A percentile compares a stretch with the other conserved stretches of the same genome.
phyloP scores from a whole-genome alignment of 2,888 invertebrate species.

The Sminthurinus aureus region DNA sequence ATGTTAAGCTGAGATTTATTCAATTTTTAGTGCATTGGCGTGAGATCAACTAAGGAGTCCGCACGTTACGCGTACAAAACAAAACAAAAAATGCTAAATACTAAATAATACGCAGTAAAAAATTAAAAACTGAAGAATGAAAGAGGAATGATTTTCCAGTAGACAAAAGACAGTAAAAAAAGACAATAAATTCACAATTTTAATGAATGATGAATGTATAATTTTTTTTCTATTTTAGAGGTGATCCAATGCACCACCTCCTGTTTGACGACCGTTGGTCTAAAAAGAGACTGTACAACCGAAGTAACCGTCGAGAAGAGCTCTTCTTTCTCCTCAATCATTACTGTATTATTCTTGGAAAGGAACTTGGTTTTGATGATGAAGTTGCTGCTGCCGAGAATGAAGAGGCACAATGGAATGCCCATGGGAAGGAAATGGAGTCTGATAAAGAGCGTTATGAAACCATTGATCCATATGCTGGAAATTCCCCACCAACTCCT shows the following conservation, averaged over 20 bases:
- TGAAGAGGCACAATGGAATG: neutral
- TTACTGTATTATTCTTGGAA: constrained; percentile 34
- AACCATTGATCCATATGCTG: constrained; percentile 3
- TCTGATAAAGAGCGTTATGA: constrained; percentile 24
- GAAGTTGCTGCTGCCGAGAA: constrained; percentile 21
- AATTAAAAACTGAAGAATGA: too few species aligned
- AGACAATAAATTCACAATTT: neutral
- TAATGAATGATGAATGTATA: neutral
- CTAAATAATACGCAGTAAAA: too few species aligned
- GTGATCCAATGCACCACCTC: constrained; percentile 40
- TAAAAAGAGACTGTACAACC: constrained; percentile 22
- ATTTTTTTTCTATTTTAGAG: constrained; percentile 12
- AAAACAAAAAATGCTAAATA: neutral
- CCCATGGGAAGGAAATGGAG: constrained; percentile 16
- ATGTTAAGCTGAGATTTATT: too few species aligned
- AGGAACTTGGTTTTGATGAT: constrained; percentile 37
- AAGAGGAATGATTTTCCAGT: too few species aligned
- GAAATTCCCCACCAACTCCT: constrained; percentile 32
- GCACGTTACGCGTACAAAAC: constrained; percentile 20
- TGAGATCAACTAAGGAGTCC: constrained; percentile 36
- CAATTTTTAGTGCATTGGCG: constrained; percentile 34
- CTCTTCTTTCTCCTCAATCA: constrained; percentile 39
- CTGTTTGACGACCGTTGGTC: constrained; percentile 35
- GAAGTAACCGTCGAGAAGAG: constrained; percentile 36
- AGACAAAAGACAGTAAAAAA: neutral